phyloP scores from a whole-genome alignment of 35 echinoderm and acorn worm genomes.

The Eucidaris tribuloides region DNA sequence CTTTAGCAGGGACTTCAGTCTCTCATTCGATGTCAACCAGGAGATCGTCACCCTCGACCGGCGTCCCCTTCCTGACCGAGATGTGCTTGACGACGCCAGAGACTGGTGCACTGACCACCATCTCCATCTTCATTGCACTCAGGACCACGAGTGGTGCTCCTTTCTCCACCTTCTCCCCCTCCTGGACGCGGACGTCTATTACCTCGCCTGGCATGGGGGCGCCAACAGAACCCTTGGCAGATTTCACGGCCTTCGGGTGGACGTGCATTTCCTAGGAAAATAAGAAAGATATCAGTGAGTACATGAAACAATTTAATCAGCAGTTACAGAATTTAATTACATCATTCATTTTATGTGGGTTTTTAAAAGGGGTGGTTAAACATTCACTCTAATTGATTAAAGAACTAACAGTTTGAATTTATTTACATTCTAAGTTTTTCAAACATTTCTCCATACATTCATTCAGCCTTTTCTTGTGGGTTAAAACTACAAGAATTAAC shows the following conservation, averaged over 20 bases:
- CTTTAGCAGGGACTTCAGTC: too few species aligned
- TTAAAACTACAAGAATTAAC: too few species aligned
- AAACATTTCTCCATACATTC: too few species aligned
- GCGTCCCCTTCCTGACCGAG: conserved; percentile 58
- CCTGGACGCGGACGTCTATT: conserved; percentile 75
- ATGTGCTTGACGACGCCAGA: conserved; percentile 80
- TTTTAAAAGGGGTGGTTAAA: too few species aligned
- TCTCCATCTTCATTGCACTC: conserved; percentile 99
- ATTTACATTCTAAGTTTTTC: too few species aligned
- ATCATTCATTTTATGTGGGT: too few species aligned
- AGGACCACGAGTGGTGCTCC: conserved; percentile 83
- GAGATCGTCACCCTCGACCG: conserved; percentile 85
- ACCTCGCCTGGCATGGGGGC: conserved; percentile 94
- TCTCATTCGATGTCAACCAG: conserved; percentile 73
- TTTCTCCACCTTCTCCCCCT: conserved; percentile 77
- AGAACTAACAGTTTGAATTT: too few species aligned
- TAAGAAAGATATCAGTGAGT: neutral
- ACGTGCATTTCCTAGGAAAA: conserved; percentile 79
- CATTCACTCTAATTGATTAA: too few species aligned
- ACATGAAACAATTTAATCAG: too few species aligned
- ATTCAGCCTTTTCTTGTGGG: too few species aligned
- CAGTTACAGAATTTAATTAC: too few species aligned
- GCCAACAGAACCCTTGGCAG: conserved; percentile 90
- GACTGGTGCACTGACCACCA: conserved; percentile 88
- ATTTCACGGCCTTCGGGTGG: conserved; percentile 79